Conservation (phyloP, 2,797 vertebrate species). For the Menidia menidia region DNA sequence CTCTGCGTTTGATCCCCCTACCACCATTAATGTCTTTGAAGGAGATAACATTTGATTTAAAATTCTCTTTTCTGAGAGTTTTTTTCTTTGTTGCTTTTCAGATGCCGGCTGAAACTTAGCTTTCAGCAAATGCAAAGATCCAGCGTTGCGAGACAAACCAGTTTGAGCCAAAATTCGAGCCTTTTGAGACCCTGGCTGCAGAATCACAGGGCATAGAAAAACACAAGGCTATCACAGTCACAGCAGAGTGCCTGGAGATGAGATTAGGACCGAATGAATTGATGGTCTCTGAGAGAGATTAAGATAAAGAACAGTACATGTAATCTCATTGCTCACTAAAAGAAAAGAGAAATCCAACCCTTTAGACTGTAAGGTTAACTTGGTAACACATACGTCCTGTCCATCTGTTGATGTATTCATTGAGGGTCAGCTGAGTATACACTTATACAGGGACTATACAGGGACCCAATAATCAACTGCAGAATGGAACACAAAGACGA, state of each 20-base stretch:
- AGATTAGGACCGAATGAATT: constrained; percentile 77
- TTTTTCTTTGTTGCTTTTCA: constrained; percentile 47
- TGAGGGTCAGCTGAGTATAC: constrained; percentile 20
- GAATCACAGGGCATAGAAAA: constrained; percentile 32
- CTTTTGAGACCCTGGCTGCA: constrained; percentile 35
- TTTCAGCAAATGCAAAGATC: constrained; percentile 32
- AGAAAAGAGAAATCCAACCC: constrained; percentile 67
- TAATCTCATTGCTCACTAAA: constrained; percentile 80
- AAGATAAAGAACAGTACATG: constrained; percentile 76
- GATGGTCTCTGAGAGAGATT: constrained; percentile 78
- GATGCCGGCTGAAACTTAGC: constrained; percentile 30
- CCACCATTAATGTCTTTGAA: constrained; percentile 52
- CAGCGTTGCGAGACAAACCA: constrained; percentile 31
- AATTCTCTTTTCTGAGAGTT: constrained; percentile 57
- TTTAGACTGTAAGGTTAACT: constrained; percentile 67
- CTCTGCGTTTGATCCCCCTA: constrained; percentile 50
- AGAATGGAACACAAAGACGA: constrained; percentile 13
- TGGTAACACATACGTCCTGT: constrained; percentile 46
- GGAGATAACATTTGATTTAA: constrained; percentile 56
- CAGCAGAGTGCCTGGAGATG: constrained; percentile 70
- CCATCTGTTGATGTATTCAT: constrained; percentile 39
- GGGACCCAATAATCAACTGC: constrained; percentile 46
- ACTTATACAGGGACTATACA: constrained; percentile 28
- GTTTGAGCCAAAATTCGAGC: constrained; percentile 40
- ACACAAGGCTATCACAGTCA: constrained; percentile 51